Conservation (phyloP, 2,113 vertebrate species). For the Cheirogaleus medius region DNA sequence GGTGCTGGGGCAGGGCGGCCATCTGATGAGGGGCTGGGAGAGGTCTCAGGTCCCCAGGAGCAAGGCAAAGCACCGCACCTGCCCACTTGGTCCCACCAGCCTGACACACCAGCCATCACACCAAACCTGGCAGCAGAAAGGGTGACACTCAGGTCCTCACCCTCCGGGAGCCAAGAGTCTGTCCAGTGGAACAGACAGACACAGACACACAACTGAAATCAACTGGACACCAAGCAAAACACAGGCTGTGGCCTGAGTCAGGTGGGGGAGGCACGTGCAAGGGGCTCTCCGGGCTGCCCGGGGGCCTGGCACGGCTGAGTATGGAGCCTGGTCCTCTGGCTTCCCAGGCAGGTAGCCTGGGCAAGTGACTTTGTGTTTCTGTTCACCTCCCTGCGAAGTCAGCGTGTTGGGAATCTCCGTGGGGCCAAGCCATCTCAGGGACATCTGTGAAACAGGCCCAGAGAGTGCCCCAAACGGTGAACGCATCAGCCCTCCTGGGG, state of each 20-base stretch:
- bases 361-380: background rate
- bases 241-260: background rate
- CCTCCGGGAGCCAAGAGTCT: background rate
- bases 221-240: background rate
- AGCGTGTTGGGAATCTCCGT: background rate
- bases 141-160: background rate
- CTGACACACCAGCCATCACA: rapidly evolving
- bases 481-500: rapidly evolving
- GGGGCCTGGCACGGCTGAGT: rapidly evolving
- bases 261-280: background rate
- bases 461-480: rapidly evolving
- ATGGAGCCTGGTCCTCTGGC: background rate
- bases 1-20: background rate
- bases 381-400: background rate
- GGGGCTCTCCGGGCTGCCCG: rapidly evolving
- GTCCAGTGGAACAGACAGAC: background rate
- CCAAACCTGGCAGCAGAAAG: background rate
- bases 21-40: rapidly evolving
- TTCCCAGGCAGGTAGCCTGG: background rate
- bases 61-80: background rate
- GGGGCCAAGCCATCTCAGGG: background rate
- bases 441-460: background rate
- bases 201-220: background rate
- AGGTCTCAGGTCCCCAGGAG: background rate
- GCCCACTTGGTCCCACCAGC: background rate